Evolutionary conservation across 37 sponge, comb jelly and placozoan genomes (phyloP), one percentile per base, ranked within the genome.

Genomic region (Tethya wilhelma): DNA sequence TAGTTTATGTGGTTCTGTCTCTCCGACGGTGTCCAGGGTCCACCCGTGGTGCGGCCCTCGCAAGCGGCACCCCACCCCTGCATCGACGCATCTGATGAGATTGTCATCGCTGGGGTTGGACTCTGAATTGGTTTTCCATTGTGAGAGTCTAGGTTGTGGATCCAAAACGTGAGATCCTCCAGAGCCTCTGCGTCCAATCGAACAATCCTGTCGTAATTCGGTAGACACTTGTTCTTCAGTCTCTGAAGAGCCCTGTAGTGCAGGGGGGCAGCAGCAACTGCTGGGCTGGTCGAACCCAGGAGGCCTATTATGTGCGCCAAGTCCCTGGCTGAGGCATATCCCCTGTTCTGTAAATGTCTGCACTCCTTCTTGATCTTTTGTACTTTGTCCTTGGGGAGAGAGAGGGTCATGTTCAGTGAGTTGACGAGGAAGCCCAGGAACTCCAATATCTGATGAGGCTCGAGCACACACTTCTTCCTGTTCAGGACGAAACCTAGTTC

Each of bases 151-250:
- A 69, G 19, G 4, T 59, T 8, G 5, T 49, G 1, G 3, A n/a
- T 62, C 86, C 73, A 85, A 78, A 78, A n/a, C n/a, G n/a, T n/a
- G n/a, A n/a, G n/a, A n/a, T 85, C 86, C 55, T 20, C 56, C 55
- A 36, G 38, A 34, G 69, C n/a, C 1, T 28, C 79, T 1, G 29
- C 26, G 60, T 67, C 36, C 77, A 84, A 56, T 1, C 3, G 12
- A 0, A 77, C 30, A 2, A 2, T 23, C 22, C 77, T 32, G 60
- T 84, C 63, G 77, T 29, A 84, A 7, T 29, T 20, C 4, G 22
- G 28, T 2, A 75, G 43, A 5, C 45, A 25, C n/a, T 30, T 73
- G 53, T 14, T 69, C 66, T 76, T 84, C 56, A 64, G n/a, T 25
- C 71, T 38, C 77, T 84, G 67, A 1, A 84, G 62, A 29, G 67